Conservation (phyloP, 30 jellyfish, hydroid and myxozoan genomes). For the Aurelia sp. region DNA sequence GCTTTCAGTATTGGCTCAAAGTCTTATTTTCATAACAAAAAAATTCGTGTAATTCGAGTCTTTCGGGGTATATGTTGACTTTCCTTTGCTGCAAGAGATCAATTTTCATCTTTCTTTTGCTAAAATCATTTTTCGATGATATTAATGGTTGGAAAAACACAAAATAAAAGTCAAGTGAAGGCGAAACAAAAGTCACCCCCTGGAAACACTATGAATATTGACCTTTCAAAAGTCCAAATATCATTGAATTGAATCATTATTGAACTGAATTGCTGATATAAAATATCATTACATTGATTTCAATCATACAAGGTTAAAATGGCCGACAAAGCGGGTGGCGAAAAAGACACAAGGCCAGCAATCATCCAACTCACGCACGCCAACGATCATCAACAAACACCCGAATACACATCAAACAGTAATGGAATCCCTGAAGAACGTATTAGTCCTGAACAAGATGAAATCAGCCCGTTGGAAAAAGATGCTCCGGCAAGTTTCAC, state of each 20-base stretch:
- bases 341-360: not conserved
- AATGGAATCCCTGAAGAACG: conserved; percentile 6
- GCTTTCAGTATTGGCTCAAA: too few relatives aligned
- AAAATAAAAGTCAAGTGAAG: not conserved
- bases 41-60: too few relatives aligned
- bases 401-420: not conserved
- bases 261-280: conserved; percentile 41
- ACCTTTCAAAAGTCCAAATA: too few relatives aligned
- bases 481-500: conserved; percentile 8
- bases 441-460: conserved; percentile 1
- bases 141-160: too few relatives aligned
- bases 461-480: conserved; percentile 50
- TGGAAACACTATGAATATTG: not conserved
- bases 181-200: not conserved
- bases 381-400: not conserved
- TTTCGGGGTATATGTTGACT: too few relatives aligned
- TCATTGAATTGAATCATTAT: not conserved
- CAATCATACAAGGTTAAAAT: conserved; percentile 9
- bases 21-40: too few relatives aligned
- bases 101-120: too few relatives aligned
- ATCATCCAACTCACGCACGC: not conserved
- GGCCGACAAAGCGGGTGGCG: conserved; percentile 30
- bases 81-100: too few relatives aligned
- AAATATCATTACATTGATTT: conserved; percentile 19
- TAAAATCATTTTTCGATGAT: too few relatives aligned